Evolutionary conservation across 2,113 vertebrate species (phyloP).

Genomic region (Solenodon paradoxus): DNA sequence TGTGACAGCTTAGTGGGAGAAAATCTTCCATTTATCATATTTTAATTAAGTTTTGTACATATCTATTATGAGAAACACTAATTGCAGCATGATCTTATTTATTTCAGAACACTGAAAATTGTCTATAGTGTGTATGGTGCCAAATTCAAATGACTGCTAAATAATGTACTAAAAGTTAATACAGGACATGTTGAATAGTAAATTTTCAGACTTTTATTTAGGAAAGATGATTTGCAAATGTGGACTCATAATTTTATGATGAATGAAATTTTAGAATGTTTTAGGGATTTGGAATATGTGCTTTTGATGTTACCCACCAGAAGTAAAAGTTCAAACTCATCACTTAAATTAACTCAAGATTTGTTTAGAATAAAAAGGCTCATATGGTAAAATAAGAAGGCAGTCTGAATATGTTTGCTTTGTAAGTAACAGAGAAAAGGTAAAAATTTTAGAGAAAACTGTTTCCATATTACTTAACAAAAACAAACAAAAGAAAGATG

Average conservation of each 20-base stretch:
- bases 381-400: background rate
- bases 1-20: background rate
- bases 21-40: slow-evolving; percentile 24
- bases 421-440: background rate
- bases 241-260: background rate
- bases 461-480: background rate
- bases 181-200: background rate
- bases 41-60: slow-evolving; percentile 43
- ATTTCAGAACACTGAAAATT: slow-evolving; percentile 26
- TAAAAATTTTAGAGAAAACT: background rate
- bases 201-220: background rate
- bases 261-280: background rate
- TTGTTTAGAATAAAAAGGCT: background rate
- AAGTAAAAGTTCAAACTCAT: background rate
- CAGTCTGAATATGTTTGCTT: background rate
- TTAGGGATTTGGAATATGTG: background rate
- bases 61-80: slow-evolving; percentile 25
- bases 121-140: background rate
- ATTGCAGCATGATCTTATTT: slow-evolving; percentile 2
- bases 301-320: background rate
- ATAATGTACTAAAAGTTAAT: background rate
- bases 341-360: background rate
- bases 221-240: background rate
- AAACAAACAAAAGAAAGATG: background rate
- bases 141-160: background rate